phyloP scores from a whole-genome alignment of 2,888 invertebrate species.

The Melanotus villosus region DNA sequence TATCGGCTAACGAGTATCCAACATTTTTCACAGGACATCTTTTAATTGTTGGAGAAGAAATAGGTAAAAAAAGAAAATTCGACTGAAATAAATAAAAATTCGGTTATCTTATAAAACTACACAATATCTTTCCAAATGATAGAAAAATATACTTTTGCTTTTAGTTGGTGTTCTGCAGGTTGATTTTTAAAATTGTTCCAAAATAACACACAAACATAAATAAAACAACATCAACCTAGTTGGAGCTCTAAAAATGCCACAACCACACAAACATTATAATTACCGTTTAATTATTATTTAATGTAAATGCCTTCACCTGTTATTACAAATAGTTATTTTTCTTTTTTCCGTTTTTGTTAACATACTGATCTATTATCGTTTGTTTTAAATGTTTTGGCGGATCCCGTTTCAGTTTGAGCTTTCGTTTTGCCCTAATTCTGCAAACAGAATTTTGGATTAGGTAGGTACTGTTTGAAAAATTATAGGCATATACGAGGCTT shows the following conservation, averaged over 20 bases:
- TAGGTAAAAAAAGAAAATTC: not conserved
- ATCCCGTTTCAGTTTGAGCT: constrained; percentile 53
- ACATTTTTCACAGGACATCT: constrained; percentile 54
- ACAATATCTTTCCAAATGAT: too few relatives aligned
- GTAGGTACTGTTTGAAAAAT: constrained; percentile 5
- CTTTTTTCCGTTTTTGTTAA: constrained; percentile 37
- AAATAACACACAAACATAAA: too few relatives aligned
- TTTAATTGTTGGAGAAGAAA: constrained; percentile 33
- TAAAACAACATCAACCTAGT: too few relatives aligned
- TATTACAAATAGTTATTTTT: not conserved
- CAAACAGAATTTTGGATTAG: constrained; percentile 42
- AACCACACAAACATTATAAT: too few relatives aligned
- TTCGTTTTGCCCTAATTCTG: constrained; percentile 61
- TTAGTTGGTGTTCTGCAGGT: too few relatives aligned
- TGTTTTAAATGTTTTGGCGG: constrained; percentile 22
- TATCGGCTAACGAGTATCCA: constrained; percentile 54
- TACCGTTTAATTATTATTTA: too few relatives aligned
- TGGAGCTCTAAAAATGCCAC: too few relatives aligned
- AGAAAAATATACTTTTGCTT: too few relatives aligned
- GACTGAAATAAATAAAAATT: constrained; percentile 4
- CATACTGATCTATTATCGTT: constrained; percentile 40
- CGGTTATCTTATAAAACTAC: not conserved
- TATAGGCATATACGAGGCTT: too few relatives aligned
- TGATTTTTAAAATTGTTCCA: too few relatives aligned
- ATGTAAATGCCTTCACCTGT: too few relatives aligned